A percentile compares a stretch with the other conserved stretches of the same genome.
phyloP scores from a whole-genome alignment of 1,140 invertebrate genomes.

The Onthophagus taurus region DNA sequence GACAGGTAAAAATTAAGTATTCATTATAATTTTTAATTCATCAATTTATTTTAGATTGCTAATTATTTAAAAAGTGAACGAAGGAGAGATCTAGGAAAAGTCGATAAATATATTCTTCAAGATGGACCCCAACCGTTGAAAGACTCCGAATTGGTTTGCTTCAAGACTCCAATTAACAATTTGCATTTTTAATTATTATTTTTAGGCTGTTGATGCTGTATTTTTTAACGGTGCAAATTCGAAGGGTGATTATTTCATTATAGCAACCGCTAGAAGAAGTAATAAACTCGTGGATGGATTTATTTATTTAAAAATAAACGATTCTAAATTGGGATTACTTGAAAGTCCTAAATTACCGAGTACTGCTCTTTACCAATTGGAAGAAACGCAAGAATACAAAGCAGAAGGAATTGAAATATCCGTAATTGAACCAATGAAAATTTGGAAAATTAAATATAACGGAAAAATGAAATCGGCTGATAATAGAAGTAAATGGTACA shows the following conservation, averaged over 20 bases:
- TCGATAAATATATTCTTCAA: neutral
- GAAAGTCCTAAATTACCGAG: conserved; percentile 51
- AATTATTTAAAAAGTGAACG: neutral
- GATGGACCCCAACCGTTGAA: conserved; percentile 1
- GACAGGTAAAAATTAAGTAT: conserved; percentile 34
- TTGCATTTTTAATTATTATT: neutral
- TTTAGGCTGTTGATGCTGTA: conserved; percentile 48
- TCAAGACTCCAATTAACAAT: neutral
- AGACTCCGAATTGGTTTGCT: neutral
- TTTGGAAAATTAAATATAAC: conserved; percentile 52
- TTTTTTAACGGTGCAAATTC: conserved; percentile 48
- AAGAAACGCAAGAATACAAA: conserved; percentile 43
- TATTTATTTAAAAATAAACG: conserved; percentile 41
- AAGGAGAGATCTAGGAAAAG: neutral
- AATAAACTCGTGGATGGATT: conserved; percentile 44
- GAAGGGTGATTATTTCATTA: conserved; percentile 40
- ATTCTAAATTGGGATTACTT: conserved; percentile 42
- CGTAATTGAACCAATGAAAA: conserved; percentile 46
- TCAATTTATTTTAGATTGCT: conserved; percentile 2
- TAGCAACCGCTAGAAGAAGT: conserved; percentile 40
- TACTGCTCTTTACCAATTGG: conserved; percentile 46
- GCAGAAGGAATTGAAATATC: conserved; percentile 46
- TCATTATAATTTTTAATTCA: conserved; percentile 6
- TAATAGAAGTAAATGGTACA: conserved; percentile 16
- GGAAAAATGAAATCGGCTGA: conserved; percentile 51